phyloP scores from a whole-genome alignment of 2,888 invertebrate species.

The Caenorhabditis auriculariae region DNA sequence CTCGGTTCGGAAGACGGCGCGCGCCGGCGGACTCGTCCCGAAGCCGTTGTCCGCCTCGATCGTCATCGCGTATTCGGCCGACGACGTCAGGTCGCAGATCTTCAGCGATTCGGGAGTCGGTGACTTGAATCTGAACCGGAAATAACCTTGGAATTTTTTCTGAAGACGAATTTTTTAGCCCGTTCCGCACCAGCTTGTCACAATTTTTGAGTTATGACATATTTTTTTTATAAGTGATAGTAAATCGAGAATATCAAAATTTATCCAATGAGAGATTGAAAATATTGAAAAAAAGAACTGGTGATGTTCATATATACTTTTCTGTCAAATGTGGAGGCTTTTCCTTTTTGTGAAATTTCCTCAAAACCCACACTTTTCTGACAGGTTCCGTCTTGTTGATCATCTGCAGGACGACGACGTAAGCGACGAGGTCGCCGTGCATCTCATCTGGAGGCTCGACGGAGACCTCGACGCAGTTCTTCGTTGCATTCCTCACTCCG shows the following conservation, averaged over 20 bases:
- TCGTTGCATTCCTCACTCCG: slow-evolving; percentile 42
- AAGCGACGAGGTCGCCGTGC: slow-evolving; percentile 31
- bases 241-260: neutral
- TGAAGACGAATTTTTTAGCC: neutral
- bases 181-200: neutral
- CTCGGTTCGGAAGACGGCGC: slow-evolving; percentile 48
- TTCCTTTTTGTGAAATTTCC: neutral
- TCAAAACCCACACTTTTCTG: slow-evolving; percentile 3
- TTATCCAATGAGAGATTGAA: too few species aligned
- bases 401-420: slow-evolving; percentile 7
- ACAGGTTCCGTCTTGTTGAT: slow-evolving; percentile 10
- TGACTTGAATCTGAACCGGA: slow-evolving; percentile 20
- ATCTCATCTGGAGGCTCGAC: slow-evolving; percentile 29
- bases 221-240: neutral
- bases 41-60: slow-evolving; percentile 54
- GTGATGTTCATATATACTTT: neutral
- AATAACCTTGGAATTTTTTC: neutral
- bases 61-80: slow-evolving; percentile 42
- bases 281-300: neutral
- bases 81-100: slow-evolving; percentile 45
- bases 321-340: neutral
- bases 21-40: slow-evolving; percentile 50
- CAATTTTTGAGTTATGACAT: neutral
- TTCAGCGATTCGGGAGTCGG: slow-evolving; percentile 25
- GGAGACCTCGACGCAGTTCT: slow-evolving; percentile 48